Evolutionary conservation across 2,113 vertebrate genomes (phyloP), one percentile per base, ranked within the genome.

Genomic region (Centropus unirufus): DNA sequence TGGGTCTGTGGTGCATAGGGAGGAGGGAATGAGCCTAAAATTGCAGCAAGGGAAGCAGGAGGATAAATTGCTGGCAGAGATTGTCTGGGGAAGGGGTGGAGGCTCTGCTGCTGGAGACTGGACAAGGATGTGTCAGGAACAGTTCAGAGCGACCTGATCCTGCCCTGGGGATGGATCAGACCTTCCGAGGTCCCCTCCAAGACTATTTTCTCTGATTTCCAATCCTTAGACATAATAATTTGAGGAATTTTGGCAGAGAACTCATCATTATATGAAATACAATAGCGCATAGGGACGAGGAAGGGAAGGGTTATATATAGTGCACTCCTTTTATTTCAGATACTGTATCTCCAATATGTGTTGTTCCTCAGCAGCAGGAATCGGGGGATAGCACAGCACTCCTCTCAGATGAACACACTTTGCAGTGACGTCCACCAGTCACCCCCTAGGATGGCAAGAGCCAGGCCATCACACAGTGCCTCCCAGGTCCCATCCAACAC

Each of bases 231-330:
- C 84, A 79, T 30, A 85, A 75, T n/a, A 87, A 85, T 52, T 7
- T 18, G 67, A 95, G 82, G 85, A 73, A 93, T 95, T 87, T 94
- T 94, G 90, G 89, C 95, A 74, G 36, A 80, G 47, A 66, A 27
- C 19, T 83, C 76, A 22, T 40, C 13, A 1, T 5, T 61, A 8
- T 49, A n/a, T 36, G 55, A n/a, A 92, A 69, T 18, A 22, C 4
- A 12, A 40, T 27, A 22, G 62, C 4, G 82, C 88, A 46, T 6
- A 42, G 79, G 79, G 67, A 52, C 2, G 4, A 36, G 86, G 87
- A 77, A 49, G 52, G 57, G 64, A 51, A 70, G 77, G 77, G 57
- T 88, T 92, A 76, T 47, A 46, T n/a, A 20, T 24, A 89, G 59
- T 0, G 11, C 7, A 11, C 26, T 93, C 67, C 39, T 62, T 90